phyloP scores from a whole-genome alignment of 2,113 vertebrate species.

The Sialia sialis region DNA sequence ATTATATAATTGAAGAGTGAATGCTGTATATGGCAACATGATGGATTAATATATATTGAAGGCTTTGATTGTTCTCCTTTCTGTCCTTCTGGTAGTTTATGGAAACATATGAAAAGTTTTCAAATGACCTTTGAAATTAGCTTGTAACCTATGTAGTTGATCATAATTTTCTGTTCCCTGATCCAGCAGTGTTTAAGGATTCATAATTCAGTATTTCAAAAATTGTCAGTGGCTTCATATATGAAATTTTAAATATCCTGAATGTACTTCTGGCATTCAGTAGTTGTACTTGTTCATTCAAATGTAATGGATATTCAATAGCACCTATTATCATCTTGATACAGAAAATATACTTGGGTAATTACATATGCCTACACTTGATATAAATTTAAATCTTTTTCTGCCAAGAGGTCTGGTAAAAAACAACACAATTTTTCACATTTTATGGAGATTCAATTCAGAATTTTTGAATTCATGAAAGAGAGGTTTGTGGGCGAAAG shows the following conservation, averaged over 20 bases:
- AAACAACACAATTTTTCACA: not conserved
- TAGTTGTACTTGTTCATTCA: slow-evolving; percentile 30
- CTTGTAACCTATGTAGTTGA: not conserved
- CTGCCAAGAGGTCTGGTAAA: not conserved
- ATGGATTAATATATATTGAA: not conserved
- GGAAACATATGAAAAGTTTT: not conserved
- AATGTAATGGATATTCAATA: slow-evolving; percentile 23
- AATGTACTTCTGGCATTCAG: slow-evolving; percentile 1
- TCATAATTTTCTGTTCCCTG: not conserved
- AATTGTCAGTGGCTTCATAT: not conserved
- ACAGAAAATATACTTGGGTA: slow-evolving; percentile 31
- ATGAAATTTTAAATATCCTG: slow-evolving; percentile 27
- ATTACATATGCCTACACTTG: slow-evolving; percentile 7
- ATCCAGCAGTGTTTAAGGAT: not conserved
- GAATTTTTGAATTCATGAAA: not conserved
- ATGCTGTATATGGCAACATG: not conserved
- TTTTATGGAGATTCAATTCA: not conserved
- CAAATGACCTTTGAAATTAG: not conserved
- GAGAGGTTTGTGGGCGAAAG: not conserved
- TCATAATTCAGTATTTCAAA: not conserved
- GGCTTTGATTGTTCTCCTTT: not conserved
- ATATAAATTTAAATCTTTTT: not conserved
- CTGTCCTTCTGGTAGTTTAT: not conserved
- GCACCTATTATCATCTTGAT: slow-evolving; percentile 28
- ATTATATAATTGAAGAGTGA: slow-evolving; percentile 20